These are phyloP conservation scores for Apaloderma vittatum DNA, from an alignment of 2,113 vertebrate species.

Conservation along the genomic window DNA sequence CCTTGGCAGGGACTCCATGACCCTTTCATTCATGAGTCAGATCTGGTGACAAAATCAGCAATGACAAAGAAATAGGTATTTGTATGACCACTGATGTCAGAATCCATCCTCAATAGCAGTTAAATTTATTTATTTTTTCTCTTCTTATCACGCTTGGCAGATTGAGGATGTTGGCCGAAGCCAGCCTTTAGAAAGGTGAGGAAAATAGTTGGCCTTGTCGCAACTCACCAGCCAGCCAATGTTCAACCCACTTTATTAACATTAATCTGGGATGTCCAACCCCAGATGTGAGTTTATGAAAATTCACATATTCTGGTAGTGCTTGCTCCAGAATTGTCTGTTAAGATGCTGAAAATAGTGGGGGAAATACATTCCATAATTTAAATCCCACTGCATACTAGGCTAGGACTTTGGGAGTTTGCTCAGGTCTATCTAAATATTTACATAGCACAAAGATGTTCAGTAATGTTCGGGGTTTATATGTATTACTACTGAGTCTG, in stretches of 20 bases:
- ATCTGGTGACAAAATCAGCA: background rate
- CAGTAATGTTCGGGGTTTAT: background rate
- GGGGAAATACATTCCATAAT: background rate
- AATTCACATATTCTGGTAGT: background rate
- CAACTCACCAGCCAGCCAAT: background rate
- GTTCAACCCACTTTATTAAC: background rate
- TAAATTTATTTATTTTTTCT: background rate
- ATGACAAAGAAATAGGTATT: background rate
- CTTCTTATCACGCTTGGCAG: background rate
- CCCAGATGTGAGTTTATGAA: background rate
- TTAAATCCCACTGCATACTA: background rate
- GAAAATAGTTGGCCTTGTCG: background rate
- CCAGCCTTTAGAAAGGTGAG: background rate
- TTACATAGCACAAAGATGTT: background rate
- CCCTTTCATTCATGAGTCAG: background rate
- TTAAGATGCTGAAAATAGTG: background rate
- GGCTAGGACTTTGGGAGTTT: background rate
- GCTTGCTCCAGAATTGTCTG: background rate
- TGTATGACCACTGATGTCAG: background rate
- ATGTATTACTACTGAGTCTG: background rate
- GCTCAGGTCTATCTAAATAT: background rate
- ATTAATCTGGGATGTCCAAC: background rate
- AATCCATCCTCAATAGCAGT: background rate
- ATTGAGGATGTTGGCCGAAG: background rate
- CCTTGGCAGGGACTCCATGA: background rate